Conservation (phyloP, 2,113 vertebrate genomes). For the Tenrec ecaudatus region DNA sequence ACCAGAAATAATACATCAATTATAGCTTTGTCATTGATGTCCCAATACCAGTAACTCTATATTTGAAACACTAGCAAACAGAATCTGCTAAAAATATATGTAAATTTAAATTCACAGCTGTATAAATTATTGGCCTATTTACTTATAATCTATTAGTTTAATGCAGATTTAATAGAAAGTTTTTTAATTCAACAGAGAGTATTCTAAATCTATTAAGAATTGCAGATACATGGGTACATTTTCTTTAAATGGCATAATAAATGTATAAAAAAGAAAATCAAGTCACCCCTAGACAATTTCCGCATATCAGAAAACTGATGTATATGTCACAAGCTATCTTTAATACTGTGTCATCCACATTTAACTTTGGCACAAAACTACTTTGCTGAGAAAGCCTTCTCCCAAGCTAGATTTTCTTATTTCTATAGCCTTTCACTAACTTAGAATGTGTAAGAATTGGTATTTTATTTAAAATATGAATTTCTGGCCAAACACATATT, state of each 20-base stretch:
- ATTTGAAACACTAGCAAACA: not conserved
- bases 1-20: not conserved
- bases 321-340: not conserved
- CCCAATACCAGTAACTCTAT: not conserved
- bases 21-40: not conserved
- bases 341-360: not conserved
- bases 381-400: not conserved
- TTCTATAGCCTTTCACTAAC: not conserved
- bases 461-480: not conserved
- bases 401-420: not conserved
- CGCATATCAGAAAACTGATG: not conserved
- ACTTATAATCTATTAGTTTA: conserved; percentile 4
- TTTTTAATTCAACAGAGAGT: no score
- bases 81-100: not conserved
- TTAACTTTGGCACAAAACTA: not conserved
- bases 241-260: conserved; percentile 26
- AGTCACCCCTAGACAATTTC: not conserved
- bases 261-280: conserved; percentile 10
- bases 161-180: not conserved
- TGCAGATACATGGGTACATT: not conserved
- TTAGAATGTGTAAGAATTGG: not conserved
- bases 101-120: not conserved
- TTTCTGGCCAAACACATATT: not conserved
- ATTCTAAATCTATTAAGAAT: not conserved
- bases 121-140: not conserved